Conservation (phyloP, 1,140 invertebrate species). For the Mamestra configurata region DNA sequence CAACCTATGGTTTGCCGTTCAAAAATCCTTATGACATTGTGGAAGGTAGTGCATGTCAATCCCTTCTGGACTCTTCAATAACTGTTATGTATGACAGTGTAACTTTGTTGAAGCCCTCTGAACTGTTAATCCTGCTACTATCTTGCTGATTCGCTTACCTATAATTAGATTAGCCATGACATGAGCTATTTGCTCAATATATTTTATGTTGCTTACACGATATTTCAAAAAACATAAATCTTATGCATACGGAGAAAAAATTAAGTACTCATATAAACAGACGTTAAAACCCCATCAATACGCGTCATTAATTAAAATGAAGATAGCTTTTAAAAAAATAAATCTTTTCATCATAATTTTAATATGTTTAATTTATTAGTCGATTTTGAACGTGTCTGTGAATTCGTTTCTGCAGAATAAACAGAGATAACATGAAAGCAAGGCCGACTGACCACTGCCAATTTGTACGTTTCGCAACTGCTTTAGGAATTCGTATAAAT, state of each 20-base stretch:
- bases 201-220: background rate
- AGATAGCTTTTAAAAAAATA: background rate
- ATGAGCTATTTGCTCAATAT: no score
- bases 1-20: no score
- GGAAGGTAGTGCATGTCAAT: no score
- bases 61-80: no score
- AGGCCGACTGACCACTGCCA: conserved; percentile 27
- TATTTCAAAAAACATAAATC: background rate
- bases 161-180: no score
- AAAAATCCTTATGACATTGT: no score
- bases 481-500: conserved; percentile 42
- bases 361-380: background rate
- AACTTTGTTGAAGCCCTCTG: no score
- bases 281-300: background rate
- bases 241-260: no score
- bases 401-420: conserved; percentile 38
- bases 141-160: no score
- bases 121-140: no score
- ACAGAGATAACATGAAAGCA: conserved; percentile 45
- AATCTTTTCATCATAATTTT: conserved; percentile 11
- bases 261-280: background rate
- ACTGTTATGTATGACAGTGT: no score
- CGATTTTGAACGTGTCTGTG: background rate
- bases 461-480: conserved; percentile 38
- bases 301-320: background rate